Evolutionary conservation across 2,888 invertebrate species (phyloP).

Genomic region (Troides aeacus): DNA sequence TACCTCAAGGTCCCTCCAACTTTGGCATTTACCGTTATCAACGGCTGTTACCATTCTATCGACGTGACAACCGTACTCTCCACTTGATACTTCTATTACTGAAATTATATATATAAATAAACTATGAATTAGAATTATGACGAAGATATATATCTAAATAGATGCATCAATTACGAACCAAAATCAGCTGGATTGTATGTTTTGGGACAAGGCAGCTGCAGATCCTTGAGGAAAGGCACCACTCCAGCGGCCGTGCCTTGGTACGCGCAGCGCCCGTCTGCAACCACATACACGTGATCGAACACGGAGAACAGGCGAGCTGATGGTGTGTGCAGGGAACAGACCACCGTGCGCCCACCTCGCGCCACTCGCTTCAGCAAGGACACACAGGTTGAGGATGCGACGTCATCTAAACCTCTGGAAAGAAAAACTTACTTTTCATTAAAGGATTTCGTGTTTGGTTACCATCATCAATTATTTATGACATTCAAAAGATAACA

Average conservation of each 20-base stretch:
- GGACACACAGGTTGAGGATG: constrained; percentile 92
- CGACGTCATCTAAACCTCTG: constrained; percentile 94
- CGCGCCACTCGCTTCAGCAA: constrained; percentile 91
- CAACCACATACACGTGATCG: constrained; percentile 93
- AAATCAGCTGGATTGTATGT: constrained; percentile 99
- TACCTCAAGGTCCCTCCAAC: constrained; percentile 70
- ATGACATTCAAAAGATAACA: too few relatives aligned
- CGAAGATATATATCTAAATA: too few relatives aligned
- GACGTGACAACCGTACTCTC: constrained; percentile 87
- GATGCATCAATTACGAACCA: constrained; percentile 75
- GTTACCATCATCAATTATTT: too few relatives aligned
- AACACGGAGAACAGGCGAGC: constrained; percentile 95
- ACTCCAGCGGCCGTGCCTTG: constrained; percentile 89
- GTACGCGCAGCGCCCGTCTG: constrained; percentile 94
- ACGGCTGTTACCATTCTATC: constrained; percentile 85
- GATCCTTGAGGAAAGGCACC: constrained; percentile 88
- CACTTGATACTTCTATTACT: constrained; percentile 91
- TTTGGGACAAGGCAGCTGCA: constrained; percentile 91
- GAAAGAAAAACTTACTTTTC: constrained; percentile 37
- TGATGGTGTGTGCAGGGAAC: constrained; percentile 98
- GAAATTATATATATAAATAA: constrained; percentile 36
- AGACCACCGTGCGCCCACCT: constrained; percentile 94
- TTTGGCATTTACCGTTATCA: constrained; percentile 82
- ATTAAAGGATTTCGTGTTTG: too few relatives aligned
- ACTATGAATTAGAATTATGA: too few relatives aligned